Conservation (phyloP, 2,888 invertebrate species). For the Tolmerus cingulatus region DNA sequence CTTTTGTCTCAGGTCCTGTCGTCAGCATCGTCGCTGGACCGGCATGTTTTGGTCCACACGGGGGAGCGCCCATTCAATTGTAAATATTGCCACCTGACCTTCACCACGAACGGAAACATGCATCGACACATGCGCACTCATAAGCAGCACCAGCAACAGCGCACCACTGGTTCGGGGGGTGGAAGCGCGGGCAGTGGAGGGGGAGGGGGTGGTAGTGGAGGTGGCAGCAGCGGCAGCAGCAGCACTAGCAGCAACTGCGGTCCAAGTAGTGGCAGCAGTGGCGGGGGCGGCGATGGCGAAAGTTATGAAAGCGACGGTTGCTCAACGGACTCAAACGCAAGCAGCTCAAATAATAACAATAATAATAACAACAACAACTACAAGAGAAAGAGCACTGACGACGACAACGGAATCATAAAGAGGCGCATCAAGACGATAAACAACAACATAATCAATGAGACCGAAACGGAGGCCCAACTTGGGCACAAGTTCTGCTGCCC, state of each 20-base stretch:
- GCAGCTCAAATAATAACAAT: conserved; percentile 59
- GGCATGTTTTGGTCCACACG: conserved; percentile 82
- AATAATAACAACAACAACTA: conserved; percentile 59
- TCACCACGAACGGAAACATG: conserved; percentile 88
- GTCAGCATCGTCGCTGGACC: conserved; percentile 79
- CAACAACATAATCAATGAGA: conserved; percentile 53
- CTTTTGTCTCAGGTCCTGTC: conserved; percentile 68
- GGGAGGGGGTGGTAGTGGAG: conserved; percentile 44
- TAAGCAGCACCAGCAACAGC: conserved; percentile 64
- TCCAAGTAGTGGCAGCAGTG: conserved; percentile 50
- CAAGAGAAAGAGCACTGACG: conserved; percentile 58
- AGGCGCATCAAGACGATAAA: conserved; percentile 58
- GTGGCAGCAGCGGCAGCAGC: conserved; percentile 45
- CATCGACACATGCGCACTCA: conserved; percentile 82
- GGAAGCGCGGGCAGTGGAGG: conserved; percentile 51
- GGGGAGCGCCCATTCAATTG: conserved; percentile 84
- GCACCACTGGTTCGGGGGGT: conserved; percentile 53
- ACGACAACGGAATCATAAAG: conserved; percentile 54
- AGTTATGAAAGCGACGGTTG: conserved; percentile 70
- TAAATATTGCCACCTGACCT: conserved; percentile 78
- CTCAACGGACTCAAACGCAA: conserved; percentile 65
- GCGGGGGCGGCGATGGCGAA: conserved; percentile 56
- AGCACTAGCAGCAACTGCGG: conserved; percentile 46
- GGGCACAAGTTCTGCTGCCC: conserved; percentile 66
- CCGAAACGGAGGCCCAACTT: conserved; percentile 28